These are phyloP conservation scores for Sepioteuthis lessoniana DNA, from an alignment of 2,888 invertebrate genomes.

Conservation along the genomic window DNA sequence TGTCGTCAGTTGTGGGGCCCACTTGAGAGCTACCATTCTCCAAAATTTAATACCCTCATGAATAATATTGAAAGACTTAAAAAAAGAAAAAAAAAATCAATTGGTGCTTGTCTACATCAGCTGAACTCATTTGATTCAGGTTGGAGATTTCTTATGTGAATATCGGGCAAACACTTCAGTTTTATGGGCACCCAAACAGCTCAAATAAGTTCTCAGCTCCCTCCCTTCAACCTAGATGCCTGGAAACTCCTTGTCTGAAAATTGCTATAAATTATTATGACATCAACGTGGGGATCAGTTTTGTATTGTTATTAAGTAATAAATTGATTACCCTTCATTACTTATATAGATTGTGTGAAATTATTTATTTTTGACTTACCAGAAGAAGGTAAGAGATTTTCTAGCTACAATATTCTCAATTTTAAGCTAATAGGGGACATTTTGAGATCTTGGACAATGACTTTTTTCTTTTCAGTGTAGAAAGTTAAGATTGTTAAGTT, in stretches of 20 bases:
- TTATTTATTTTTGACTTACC: background rate
- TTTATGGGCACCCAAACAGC: background rate
- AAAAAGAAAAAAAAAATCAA: background rate
- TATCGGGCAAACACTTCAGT: background rate
- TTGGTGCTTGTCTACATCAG: background rate
- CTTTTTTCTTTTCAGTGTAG: no score
- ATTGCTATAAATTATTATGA: no score
- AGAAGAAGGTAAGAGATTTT: background rate
- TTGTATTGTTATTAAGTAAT: slow-evolving; percentile 12
- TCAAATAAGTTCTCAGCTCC: background rate
- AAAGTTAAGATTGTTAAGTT: no score
- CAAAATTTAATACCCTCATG: background rate
- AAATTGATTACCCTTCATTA: slow-evolving; percentile 5
- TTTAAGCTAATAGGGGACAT: no score
- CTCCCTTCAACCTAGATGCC: background rate
- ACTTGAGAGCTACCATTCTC: background rate
- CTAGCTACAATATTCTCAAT: no score
- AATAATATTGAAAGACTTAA: background rate
- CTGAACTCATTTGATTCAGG: background rate
- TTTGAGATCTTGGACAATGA: no score
- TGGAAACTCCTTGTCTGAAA: background rate
- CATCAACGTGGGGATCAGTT: background rate
- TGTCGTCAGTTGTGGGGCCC: no score
- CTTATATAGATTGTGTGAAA: no score
- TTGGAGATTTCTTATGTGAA: background rate